These are phyloP conservation scores for Apis laboriosa DNA, from an alignment of 1,140 invertebrate species.

Conservation along the genomic window DNA sequence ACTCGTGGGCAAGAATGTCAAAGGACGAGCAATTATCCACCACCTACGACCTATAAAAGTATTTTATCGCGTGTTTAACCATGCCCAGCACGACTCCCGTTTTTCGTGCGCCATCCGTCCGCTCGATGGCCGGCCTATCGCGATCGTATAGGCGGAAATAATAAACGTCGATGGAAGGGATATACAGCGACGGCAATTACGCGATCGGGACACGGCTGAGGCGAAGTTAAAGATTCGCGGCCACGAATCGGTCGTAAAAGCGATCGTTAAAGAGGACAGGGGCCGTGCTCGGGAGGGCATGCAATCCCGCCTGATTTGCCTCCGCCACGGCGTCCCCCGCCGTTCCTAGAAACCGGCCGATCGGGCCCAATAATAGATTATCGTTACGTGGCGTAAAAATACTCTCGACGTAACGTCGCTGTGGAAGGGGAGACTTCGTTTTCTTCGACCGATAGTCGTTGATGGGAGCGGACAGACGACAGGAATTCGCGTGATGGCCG, in stretches of 20 bases:
- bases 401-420: background rate
- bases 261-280: constrained; percentile 63
- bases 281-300: constrained; percentile 27
- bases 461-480: background rate
- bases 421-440: background rate
- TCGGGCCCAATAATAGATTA: constrained; percentile 16
- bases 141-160: constrained; percentile 43
- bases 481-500: constrained; percentile 49
- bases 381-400: background rate
- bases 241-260: constrained; percentile 65
- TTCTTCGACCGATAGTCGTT: background rate
- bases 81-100: background rate
- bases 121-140: background rate
- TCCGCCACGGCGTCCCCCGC: background rate
- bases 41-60: background rate
- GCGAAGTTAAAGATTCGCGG: constrained; percentile 52
- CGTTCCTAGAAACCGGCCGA: constrained; percentile 4
- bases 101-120: background rate
- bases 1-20: background rate
- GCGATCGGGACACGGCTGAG: constrained; percentile 23
- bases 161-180: constrained; percentile 46
- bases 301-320: constrained; percentile 44
- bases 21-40: background rate
- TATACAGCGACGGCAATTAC: constrained; percentile 44
- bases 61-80: background rate